Conservation (phyloP, 2,113 vertebrate species). For the Probosciger aterrimus region DNA sequence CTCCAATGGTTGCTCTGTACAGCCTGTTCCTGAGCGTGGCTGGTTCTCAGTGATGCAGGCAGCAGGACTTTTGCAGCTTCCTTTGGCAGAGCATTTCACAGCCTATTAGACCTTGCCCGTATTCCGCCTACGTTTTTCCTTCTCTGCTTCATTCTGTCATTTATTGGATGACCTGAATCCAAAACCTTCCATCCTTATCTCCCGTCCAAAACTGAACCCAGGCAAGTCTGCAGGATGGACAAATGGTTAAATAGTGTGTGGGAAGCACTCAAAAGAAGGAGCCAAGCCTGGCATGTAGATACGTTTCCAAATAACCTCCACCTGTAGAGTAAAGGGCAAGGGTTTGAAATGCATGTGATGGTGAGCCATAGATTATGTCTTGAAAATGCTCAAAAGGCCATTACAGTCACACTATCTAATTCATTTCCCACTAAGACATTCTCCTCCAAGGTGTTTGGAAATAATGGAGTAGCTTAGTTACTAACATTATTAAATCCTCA, state of each 20-base stretch:
- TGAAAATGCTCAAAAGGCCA: not conserved
- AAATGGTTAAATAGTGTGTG: not conserved
- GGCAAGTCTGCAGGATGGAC: not conserved
- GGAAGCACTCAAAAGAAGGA: not conserved
- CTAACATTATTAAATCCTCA: conserved; percentile 54
- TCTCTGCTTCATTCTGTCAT: not conserved
- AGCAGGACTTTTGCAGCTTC: conserved; percentile 27
- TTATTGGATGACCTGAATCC: not conserved
- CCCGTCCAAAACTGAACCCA: accelerated
- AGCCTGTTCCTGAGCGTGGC: not conserved
- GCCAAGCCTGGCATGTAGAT: not conserved
- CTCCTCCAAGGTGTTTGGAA: conserved; percentile 45
- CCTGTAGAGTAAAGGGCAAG: conserved; percentile 31
- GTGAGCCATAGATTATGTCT: not conserved
- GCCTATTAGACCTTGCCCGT: conserved; percentile 9
- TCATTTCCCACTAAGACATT: conserved; percentile 37
- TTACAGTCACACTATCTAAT: not conserved
- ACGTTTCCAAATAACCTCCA: no score
- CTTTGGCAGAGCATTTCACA: not conserved
- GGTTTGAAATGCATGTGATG: not conserved
- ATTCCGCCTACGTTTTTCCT: not conserved
- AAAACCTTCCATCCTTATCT: not conserved
- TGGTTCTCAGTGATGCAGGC: not conserved
- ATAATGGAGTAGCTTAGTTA: conserved; percentile 55
- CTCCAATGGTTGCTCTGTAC: not conserved